These are phyloP conservation scores for Agapornis canus DNA, from an alignment of 2,797 vertebrate species.

Conservation along the genomic window DNA sequence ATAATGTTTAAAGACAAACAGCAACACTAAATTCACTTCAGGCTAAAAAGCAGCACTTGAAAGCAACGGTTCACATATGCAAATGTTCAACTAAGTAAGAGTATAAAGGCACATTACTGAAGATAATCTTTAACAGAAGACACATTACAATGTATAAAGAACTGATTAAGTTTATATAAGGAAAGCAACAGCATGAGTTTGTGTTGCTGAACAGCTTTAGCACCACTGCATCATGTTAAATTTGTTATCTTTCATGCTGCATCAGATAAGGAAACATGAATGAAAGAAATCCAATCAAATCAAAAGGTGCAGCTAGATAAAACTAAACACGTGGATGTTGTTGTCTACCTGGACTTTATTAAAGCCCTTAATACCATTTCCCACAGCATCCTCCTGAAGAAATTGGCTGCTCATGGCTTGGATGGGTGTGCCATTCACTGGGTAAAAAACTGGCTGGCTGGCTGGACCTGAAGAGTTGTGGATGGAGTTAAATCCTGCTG, in stretches of 20 bases:
- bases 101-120: neutral
- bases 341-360: neutral
- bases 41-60: neutral
- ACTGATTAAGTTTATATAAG: neutral
- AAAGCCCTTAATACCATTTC: neutral
- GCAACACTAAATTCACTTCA: neutral
- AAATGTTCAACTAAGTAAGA: neutral
- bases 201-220: neutral
- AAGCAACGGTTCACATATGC: neutral
- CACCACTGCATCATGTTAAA: neutral
- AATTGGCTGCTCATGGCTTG: neutral
- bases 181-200: neutral
- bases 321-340: neutral
- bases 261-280: neutral
- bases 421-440: neutral
- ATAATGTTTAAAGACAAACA: neutral
- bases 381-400: neutral
- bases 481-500: neutral
- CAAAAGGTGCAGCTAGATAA: neutral
- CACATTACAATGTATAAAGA: neutral
- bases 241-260: neutral
- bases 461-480: neutral
- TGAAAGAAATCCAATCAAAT: neutral
- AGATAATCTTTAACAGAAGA: neutral
- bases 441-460: neutral